Conservation (phyloP, 2,113 vertebrate genomes). For the Prochilodus magdalenae region DNA sequence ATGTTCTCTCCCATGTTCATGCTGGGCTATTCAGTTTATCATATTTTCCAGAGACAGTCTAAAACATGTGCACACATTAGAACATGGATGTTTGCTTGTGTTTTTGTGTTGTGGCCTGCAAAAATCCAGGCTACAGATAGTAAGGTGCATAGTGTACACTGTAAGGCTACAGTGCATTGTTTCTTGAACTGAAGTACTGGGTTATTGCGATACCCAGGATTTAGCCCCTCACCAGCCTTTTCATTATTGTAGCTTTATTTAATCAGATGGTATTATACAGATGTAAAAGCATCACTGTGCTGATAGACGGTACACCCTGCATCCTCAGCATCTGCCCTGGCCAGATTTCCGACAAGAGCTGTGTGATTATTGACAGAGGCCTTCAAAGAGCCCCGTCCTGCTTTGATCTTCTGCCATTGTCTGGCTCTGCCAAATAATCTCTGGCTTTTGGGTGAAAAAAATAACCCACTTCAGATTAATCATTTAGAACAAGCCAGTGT, state of each 20-base stretch:
- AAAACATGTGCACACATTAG: neutral
- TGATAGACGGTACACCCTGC: neutral
- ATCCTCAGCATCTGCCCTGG: slow-evolving; percentile 8
- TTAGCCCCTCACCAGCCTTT: neutral
- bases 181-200: neutral
- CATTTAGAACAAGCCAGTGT: slow-evolving; percentile 32
- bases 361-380: slow-evolving; percentile 22
- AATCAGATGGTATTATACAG: neutral
- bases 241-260: neutral
- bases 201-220: neutral
- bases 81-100: neutral
- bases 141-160: neutral
- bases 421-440: slow-evolving; percentile 49
- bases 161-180: neutral
- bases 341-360: slow-evolving; percentile 12
- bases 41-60: no score
- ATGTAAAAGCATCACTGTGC: neutral
- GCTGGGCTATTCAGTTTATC: neutral
- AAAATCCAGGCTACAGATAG: neutral
- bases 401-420: slow-evolving; percentile 52
- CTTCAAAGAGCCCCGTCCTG: slow-evolving; percentile 39
- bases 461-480: slow-evolving; percentile 41
- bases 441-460: slow-evolving; percentile 33
- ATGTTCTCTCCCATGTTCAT: neutral
- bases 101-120: no score